A percentile compares a stretch with the other conserved stretches of the same genome.
These are phyloP conservation scores for Neuroterus valhalla DNA, from an alignment of 1,140 invertebrate species.

Conservation along the genomic window DNA sequence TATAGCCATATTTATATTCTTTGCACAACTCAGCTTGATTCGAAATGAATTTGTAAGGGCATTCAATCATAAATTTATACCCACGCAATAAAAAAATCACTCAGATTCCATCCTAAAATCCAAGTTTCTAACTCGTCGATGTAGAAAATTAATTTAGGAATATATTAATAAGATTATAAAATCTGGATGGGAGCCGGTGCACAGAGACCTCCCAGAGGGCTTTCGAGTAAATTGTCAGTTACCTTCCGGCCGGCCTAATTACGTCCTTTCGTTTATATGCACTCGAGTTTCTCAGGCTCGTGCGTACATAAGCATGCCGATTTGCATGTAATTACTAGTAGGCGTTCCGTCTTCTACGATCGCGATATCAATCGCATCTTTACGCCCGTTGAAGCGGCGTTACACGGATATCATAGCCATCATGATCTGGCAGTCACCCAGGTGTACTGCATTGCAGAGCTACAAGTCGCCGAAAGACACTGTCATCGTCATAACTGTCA, in stretches of 20 bases:
- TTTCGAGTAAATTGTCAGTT: too few species aligned
- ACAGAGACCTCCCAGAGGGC: too few species aligned
- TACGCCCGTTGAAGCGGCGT: conserved; percentile 47
- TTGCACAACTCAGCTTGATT: too few species aligned
- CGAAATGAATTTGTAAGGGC: too few species aligned
- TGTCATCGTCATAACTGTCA: conserved; percentile 15
- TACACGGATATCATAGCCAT: conserved; percentile 47
- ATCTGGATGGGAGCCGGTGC: too few species aligned
- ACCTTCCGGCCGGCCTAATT: conserved; percentile 21
- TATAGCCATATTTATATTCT: too few species aligned
- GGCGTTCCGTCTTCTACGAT: conserved; percentile 57
- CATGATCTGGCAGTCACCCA: conserved; percentile 40
- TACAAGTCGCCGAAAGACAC: not conserved
- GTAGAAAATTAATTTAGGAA: not conserved
- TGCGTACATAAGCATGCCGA: conserved; percentile 43
- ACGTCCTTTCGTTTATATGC: conserved; percentile 23
- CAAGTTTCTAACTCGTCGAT: not conserved
- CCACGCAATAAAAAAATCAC: not conserved
- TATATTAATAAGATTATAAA: conserved; percentile 2
- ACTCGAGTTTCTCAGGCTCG: conserved; percentile 51
- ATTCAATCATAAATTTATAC: too few species aligned
- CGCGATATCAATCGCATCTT: conserved; percentile 58
- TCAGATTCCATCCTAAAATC: not conserved
- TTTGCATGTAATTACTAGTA: conserved; percentile 62
- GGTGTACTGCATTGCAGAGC: not conserved